Base-by-base conservation (phyloP, 2,113 vertebrate genomes). In the Zosterops japonicus region DNA sequence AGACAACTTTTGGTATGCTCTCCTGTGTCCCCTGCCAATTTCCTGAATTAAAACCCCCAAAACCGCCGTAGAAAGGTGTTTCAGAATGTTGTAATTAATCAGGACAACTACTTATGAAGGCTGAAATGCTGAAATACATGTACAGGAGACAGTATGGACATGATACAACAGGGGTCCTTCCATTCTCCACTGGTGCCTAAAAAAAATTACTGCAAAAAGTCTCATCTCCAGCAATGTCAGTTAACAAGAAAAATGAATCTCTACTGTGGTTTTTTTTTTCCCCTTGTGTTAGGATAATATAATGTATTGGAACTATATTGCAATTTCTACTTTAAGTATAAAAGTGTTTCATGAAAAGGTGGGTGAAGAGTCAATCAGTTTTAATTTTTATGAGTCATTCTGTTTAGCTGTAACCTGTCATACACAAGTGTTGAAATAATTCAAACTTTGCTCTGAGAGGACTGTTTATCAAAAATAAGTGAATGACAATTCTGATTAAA, bases 231-330 rank as follows among this genome's bases (percentile, higher is more conserved):
- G 24, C 8, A 59, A 22, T 28, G 9, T 17, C 24, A 47, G 21
- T n/a, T 42, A 56, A 42, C 44, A 44, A 24, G 31, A 35, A 59
- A 57, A 56, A 23, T 47, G 36, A 12, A 6, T 8, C 4, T n/a
- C 19, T 55, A 35, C 10, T 29, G 13, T 13, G 0, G 3, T 3
- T 23, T 0, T 41, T 67, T 67, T 63, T 60, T 41, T 13, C 2
- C 11, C 3, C 11, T 19, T 20, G 2, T 41, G 11, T 71, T 86
- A 20, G 6, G 50, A 33, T 33, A 70, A 3, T 33, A 20, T 85
- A 55, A 42, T 50, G n/a, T 56, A 14, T 19, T 74, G 13, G 6
- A 77, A 52, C 20, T 23, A 6, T 28, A 18, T 39, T 74, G 8
- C 23, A 74, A 74, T 31, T 78, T 86, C 47, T 50, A n/a, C 6